Percentiles rank a stretch among this genome's conserved stretches.
Evolutionary conservation across 2,113 vertebrate species (phyloP).

Genomic region (Chunga burmeisteri): DNA sequence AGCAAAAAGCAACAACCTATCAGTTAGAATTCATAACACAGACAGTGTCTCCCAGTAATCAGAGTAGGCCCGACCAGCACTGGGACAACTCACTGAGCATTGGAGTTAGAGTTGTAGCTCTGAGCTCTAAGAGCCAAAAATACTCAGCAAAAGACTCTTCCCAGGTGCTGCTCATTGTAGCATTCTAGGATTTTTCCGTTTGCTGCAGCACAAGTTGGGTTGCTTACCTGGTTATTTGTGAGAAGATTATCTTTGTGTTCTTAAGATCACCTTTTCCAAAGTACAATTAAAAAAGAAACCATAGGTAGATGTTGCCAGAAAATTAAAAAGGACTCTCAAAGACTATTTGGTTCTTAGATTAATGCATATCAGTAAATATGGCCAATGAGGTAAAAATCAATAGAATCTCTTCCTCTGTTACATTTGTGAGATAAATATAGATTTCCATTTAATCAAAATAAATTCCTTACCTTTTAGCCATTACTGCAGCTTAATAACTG

Average conservation of each 20-base stretch:
- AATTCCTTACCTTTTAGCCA: conserved; percentile 1
- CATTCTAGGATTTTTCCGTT: neutral
- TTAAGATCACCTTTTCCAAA: neutral
- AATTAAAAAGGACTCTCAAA: neutral
- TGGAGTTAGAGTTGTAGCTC: neutral
- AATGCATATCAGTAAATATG: neutral
- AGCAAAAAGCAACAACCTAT: neutral
- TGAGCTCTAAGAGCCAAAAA: neutral
- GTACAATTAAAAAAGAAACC: neutral
- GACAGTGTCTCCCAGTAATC: accelerated
- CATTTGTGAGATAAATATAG: neutral
- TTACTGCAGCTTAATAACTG: neutral
- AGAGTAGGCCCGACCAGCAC: neutral
- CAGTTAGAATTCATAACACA: neutral
- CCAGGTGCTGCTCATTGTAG: neutral
- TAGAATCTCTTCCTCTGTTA: neutral
- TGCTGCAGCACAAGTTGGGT: neutral
- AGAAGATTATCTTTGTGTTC: neutral
- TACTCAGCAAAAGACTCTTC: neutral
- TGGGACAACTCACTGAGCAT: neutral
- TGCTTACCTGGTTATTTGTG: neutral
- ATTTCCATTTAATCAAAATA: conserved; percentile 37
- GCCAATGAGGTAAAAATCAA: conserved; percentile 5
- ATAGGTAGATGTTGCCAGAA: neutral
- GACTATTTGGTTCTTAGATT: neutral